These are phyloP conservation scores for Psittacula cyanocephala DNA, from an alignment of 2,113 vertebrate genomes.

Conservation along the genomic window DNA sequence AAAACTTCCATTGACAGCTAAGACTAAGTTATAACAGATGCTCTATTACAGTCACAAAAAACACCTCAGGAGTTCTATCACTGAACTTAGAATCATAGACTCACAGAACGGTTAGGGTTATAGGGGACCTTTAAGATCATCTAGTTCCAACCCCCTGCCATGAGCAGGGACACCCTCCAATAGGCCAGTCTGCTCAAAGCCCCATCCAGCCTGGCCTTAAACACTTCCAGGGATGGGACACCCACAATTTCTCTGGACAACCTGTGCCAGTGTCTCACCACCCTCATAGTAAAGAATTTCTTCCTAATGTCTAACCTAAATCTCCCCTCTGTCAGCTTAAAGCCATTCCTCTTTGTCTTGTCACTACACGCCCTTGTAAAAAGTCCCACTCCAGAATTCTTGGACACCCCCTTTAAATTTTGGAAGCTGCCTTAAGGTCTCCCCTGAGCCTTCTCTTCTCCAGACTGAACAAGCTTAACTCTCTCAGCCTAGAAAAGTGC, in stretches of 20 bases:
- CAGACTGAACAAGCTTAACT: background rate
- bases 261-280: background rate
- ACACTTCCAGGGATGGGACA: background rate
- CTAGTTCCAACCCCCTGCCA: background rate
- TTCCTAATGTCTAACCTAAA: background rate
- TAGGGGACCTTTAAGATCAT: background rate
- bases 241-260: background rate
- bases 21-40: background rate
- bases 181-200: background rate
- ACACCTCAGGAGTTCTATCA: background rate
- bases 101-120: background rate
- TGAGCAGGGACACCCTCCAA: background rate
- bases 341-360: background rate
- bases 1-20: background rate
- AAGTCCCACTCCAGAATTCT: background rate
- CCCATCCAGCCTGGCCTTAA: background rate
- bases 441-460: background rate
- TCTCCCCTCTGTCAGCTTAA: background rate
- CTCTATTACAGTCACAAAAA: background rate
- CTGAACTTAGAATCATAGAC: background rate
- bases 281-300: background rate
- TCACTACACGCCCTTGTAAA: background rate
- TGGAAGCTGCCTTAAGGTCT: background rate
- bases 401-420: background rate
- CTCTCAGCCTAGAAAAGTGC: background rate